These are phyloP conservation scores for Rapana venosa DNA, from an alignment of 2,888 invertebrate species.

Conservation along the genomic window DNA sequence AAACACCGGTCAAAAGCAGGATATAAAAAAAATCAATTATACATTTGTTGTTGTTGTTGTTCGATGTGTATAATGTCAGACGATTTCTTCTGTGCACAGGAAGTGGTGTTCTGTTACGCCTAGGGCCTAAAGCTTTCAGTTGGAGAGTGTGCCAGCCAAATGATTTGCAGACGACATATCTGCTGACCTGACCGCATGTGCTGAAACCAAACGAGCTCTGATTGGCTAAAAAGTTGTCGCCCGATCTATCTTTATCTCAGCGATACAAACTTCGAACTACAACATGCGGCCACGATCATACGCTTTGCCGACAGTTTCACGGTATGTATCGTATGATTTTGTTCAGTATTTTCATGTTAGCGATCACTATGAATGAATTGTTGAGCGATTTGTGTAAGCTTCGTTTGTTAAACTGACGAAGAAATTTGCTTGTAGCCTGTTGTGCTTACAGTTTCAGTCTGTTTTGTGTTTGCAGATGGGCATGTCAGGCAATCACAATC, in stretches of 20 bases:
- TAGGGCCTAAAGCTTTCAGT: too few species aligned
- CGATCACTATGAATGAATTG: neutral
- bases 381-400: neutral
- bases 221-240: conserved; percentile 6
- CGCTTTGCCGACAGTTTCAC: neutral
- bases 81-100: too few species aligned
- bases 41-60: neutral
- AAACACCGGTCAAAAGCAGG: neutral
- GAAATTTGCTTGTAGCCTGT: neutral
- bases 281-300: neutral
- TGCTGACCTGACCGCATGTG: neutral
- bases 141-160: neutral
- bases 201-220: neutral
- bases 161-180: neutral
- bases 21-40: too few species aligned
- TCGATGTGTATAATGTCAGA: neutral
- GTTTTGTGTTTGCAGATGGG: too few species aligned
- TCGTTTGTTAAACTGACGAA: neutral
- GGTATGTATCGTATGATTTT: neutral
- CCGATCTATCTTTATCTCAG: conserved; percentile 12
- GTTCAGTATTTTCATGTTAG: neutral
- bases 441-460: too few species aligned
- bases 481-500: too few species aligned
- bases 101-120: neutral
- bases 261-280: neutral